These are phyloP conservation scores for Ophion obscuratus DNA, from an alignment of 2,888 invertebrate species.

Conservation along the genomic window DNA sequence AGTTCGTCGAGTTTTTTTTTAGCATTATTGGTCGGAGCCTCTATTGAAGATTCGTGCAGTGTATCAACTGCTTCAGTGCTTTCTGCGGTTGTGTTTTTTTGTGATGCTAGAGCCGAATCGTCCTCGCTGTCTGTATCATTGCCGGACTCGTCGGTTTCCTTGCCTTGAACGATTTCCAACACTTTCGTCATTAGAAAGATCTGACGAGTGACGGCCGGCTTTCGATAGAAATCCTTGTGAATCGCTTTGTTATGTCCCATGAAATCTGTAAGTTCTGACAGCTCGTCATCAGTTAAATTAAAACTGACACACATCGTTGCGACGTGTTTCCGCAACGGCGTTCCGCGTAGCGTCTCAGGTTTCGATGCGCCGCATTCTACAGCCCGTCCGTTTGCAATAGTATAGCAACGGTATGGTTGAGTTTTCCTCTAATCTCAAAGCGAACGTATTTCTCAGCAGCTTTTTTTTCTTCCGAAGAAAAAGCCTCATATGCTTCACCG, in stretches of 20 bases:
- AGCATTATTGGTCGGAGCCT: neutral
- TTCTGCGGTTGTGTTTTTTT: neutral
- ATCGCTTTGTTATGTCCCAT: conserved; percentile 57
- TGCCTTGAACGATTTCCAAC: conserved; percentile 65
- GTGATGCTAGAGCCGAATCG: neutral
- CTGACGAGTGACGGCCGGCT: conserved; percentile 61
- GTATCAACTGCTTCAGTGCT: neutral
- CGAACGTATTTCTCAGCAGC: conserved; percentile 33
- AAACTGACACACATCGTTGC: conserved; percentile 61
- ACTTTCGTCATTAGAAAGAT: conserved; percentile 68
- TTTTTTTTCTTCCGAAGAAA: neutral
- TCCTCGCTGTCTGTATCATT: neutral
- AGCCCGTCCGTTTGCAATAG: conserved; percentile 19
- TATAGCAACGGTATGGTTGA: conserved; percentile 50
- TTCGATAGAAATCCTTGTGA: conserved; percentile 54
- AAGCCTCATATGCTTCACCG: conserved; percentile 42
- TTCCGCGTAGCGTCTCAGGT: conserved; percentile 64
- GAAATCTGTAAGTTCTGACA: conserved; percentile 59
- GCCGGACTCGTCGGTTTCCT: neutral
- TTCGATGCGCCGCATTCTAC: conserved; percentile 53
- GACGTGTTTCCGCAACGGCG: conserved; percentile 65
- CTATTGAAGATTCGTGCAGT: neutral
- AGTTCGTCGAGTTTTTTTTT: neutral
- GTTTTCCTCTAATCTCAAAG: conserved; percentile 61
- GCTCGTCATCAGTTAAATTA: conserved; percentile 40